phyloP scores from a whole-genome alignment of 1,140 invertebrate species.

The Cardiocondyla obscurior region DNA sequence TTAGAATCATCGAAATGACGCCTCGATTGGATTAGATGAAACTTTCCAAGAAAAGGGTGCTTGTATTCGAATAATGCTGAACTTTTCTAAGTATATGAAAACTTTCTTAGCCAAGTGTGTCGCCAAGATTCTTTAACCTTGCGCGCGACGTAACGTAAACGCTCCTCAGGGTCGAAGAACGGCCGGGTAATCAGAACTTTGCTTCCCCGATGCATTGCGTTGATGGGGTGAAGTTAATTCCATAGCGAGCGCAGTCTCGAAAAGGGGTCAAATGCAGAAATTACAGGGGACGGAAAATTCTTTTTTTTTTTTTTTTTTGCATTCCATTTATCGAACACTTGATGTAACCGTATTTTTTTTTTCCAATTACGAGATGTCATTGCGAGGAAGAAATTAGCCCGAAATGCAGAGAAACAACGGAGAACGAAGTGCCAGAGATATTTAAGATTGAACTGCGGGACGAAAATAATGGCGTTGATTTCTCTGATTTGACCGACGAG shows the following conservation, averaged over 20 bases:
- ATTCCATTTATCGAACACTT: neutral
- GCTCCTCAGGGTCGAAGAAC: conserved; percentile 59
- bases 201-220: conserved; percentile 51
- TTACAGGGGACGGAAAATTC: conserved; percentile 1
- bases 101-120: conserved; percentile 18
- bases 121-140: conserved; percentile 34
- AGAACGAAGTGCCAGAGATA: no score
- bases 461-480: no score
- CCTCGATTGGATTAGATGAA: conserved; percentile 34
- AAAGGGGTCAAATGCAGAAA: conserved; percentile 1
- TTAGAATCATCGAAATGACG: neutral
- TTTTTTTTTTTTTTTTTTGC: neutral
- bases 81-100: conserved; percentile 42
- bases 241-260: conserved; percentile 6
- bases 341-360: neutral
- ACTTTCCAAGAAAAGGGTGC: neutral
- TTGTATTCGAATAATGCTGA: conserved; percentile 32
- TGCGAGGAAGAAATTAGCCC: no score
- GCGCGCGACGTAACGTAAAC: conserved; percentile 18
- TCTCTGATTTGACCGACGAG: no score
- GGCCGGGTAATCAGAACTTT: conserved; percentile 56
- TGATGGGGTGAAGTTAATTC: conserved; percentile 60
- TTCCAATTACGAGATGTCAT: no score
- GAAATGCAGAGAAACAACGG: no score
- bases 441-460: no score